phyloP scores from a whole-genome alignment of 2,888 invertebrate genomes.

The Muscina levida region DNA sequence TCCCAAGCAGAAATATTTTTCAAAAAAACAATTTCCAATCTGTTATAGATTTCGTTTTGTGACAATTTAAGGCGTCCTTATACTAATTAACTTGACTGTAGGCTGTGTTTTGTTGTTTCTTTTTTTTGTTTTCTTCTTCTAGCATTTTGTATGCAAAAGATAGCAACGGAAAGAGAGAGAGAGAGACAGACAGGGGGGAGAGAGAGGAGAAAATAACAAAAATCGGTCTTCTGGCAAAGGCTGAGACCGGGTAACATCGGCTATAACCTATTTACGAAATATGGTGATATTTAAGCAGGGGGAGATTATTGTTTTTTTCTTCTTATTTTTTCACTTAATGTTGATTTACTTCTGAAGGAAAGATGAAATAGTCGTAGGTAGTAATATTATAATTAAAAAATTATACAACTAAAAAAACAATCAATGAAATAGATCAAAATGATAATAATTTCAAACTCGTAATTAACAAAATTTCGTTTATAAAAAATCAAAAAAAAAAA shows the following conservation, averaged over 20 bases:
- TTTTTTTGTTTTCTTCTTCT: not conserved
- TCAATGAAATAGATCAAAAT: conserved; percentile 27
- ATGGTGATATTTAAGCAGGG: conserved; percentile 65
- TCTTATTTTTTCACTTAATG: not conserved
- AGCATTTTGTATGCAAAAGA: conserved; percentile 54
- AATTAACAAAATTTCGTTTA: conserved; percentile 28
- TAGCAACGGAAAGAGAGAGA: conserved; percentile 40
- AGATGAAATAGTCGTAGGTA: no score
- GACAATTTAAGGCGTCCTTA: conserved; percentile 56
- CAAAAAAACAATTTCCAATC: conserved; percentile 1
- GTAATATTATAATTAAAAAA: not conserved
- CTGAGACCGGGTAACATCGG: conserved; percentile 4
- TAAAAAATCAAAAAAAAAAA: conserved; percentile 28
- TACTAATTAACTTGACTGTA: conserved; percentile 30
- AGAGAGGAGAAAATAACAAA: not conserved
- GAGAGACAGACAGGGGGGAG: not conserved
- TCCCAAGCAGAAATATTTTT: conserved; percentile 73
- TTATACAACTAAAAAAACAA: conserved; percentile 5
- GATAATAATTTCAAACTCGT: conserved; percentile 28
- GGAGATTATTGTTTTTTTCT: not conserved
- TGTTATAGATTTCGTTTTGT: no score
- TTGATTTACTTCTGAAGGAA: not conserved
- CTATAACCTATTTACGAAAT: conserved; percentile 50
- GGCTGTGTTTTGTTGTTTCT: conserved; percentile 36
- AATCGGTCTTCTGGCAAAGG: not conserved